A percentile compares a stretch with the other conserved stretches of the same genome.
phyloP scores from a whole-genome alignment of 2,113 vertebrate genomes.

The Sigmodon hispidus region DNA sequence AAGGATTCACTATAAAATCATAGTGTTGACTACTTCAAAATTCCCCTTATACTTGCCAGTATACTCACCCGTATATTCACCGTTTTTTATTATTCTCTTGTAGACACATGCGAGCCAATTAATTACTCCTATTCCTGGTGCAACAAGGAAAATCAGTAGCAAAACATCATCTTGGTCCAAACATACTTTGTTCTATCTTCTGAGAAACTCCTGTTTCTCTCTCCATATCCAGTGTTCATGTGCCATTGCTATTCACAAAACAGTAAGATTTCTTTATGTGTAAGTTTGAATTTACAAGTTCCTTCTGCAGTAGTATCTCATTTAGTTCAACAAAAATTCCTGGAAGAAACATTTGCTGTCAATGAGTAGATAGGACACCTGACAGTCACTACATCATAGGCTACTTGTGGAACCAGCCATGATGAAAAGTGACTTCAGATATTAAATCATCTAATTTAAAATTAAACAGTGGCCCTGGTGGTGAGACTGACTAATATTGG shows the following conservation, averaged over 20 bases:
- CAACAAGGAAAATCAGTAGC: neutral
- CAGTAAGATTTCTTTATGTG: neutral
- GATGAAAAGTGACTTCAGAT: neutral
- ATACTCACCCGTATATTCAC: no score
- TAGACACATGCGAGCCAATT: neutral
- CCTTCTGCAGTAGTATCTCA: neutral
- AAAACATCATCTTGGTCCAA: no score
- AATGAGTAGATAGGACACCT: neutral
- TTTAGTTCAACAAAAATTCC: neutral
- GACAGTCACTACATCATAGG: neutral
- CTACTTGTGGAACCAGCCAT: neutral
- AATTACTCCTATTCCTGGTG: neutral
- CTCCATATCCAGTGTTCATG: neutral
- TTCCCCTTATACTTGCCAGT: no score
- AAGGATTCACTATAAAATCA: neutral
- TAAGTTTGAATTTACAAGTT: neutral
- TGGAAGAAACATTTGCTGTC: neutral
- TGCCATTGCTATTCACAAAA: neutral
- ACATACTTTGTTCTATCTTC: neutral
- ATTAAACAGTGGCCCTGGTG: neutral
- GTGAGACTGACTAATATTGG: rapidly evolving
- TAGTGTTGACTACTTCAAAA: neutral
- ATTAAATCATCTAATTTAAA: neutral
- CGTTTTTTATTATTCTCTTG: neutral
- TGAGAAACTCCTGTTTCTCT: neutral